Conservation (phyloP, 2,797 vertebrate genomes). For the Peromyscus aztecus region DNA sequence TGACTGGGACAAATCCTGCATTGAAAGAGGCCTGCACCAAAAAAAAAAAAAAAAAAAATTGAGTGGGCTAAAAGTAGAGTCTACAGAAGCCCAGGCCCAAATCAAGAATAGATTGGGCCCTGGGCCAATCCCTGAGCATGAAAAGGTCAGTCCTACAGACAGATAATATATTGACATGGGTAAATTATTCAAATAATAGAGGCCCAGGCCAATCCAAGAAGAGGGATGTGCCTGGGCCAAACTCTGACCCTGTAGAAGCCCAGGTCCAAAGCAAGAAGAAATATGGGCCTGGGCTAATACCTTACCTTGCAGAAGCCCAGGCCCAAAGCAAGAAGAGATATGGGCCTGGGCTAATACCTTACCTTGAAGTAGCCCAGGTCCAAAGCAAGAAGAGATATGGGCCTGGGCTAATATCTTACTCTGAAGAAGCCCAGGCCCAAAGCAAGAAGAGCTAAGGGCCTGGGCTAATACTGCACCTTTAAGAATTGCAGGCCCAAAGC, state of each 20-base stretch:
- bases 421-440: no score
- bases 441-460: no score
- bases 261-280: no score
- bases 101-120: no score
- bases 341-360: no score
- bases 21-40: no score
- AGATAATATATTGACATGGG: background rate
- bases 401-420: background rate
- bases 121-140: background rate
- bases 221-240: background rate
- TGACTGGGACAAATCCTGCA: background rate
- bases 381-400: background rate
- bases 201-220: background rate
- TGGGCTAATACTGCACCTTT: no score
- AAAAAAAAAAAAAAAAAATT: background rate
- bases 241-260: background rate
- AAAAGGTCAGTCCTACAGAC: background rate
- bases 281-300: no score
- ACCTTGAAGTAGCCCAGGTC: no score
- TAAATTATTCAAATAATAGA: background rate
- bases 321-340: no score
- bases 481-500: no score
- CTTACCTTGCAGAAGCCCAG: no score
- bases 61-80: background rate
- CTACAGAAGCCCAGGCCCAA: background rate